A percentile compares a stretch with the other conserved stretches of the same genome.
These are phyloP conservation scores for Chrysomallon squamiferum DNA, from an alignment of 1,140 invertebrate species.

Conservation along the genomic window DNA sequence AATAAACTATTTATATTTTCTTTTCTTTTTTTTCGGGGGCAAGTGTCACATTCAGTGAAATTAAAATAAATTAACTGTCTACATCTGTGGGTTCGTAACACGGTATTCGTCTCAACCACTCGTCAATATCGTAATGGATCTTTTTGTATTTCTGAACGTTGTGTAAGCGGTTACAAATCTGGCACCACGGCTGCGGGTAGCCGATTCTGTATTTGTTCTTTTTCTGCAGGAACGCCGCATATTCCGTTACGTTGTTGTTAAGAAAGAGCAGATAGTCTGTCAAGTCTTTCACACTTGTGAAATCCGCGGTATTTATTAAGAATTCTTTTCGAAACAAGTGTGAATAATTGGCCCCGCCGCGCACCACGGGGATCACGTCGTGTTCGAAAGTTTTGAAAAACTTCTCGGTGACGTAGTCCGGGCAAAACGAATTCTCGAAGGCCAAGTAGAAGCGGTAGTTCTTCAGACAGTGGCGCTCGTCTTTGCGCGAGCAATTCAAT, in stretches of 20 bases:
- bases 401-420: conserved; percentile 50
- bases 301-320: conserved; percentile 92
- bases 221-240: conserved; percentile 2
- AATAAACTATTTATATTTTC: no score
- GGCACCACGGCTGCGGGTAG: conserved; percentile 2
- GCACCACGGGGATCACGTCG: conserved; percentile 58
- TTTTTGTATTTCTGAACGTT: neutral
- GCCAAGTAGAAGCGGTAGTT: conserved; percentile 58
- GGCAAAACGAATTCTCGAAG: conserved; percentile 49
- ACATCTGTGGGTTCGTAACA: neutral
- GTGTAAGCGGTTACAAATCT: conserved; percentile 1
- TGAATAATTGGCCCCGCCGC: conserved; percentile 68
- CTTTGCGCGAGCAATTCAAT: conserved; percentile 8
- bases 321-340: conserved; percentile 70
- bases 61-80: no score
- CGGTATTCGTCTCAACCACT: neutral
- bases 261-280: conserved; percentile 79
- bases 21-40: no score
- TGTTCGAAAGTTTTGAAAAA: conserved; percentile 38
- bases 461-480: conserved; percentile 51
- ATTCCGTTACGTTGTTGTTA: conserved; percentile 4
- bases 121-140: conserved; percentile 52
- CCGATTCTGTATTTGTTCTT: conserved; percentile 2
- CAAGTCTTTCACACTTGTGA: conserved; percentile 81
- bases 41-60: no score